These are phyloP conservation scores for Cheilosia scutellata DNA, from an alignment of 2,888 invertebrate species.

Conservation along the genomic window DNA sequence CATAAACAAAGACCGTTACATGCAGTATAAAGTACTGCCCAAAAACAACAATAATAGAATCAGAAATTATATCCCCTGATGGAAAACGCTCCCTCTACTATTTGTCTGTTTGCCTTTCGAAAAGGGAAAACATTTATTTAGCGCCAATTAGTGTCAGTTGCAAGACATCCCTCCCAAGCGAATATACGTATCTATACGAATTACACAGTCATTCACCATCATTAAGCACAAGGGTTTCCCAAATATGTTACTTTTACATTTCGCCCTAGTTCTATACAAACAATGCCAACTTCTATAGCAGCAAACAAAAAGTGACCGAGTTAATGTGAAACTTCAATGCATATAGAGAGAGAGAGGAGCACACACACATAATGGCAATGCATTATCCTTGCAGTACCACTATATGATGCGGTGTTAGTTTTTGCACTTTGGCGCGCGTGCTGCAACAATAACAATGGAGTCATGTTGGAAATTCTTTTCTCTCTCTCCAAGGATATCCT, in stretches of 20 bases:
- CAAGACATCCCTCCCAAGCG: constrained; percentile 7
- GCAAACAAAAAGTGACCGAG: constrained; percentile 71
- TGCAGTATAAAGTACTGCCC: background rate
- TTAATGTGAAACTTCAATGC: constrained; percentile 57
- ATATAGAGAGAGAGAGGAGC: constrained; percentile 1
- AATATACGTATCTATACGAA: constrained; percentile 7
- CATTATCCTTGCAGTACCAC: constrained; percentile 41
- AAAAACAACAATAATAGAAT: background rate
- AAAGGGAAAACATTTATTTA: constrained; percentile 45
- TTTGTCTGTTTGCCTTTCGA: constrained; percentile 15
- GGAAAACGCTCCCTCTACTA: constrained; percentile 1
- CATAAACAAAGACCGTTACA: too few relatives aligned
- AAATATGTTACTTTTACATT: constrained; percentile 52
- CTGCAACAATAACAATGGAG: constrained; percentile 23
- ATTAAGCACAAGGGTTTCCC: constrained; percentile 55
- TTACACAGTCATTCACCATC: constrained; percentile 38
- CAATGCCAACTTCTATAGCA: constrained; percentile 19
- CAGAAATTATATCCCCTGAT: background rate
- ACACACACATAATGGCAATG: constrained; percentile 43
- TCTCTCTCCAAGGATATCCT: constrained; percentile 50
- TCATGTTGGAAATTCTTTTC: constrained; percentile 29
- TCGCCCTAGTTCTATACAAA: constrained; percentile 43
- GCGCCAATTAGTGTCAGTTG: constrained; percentile 62
- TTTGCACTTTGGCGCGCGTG: constrained; percentile 69
- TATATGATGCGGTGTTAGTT: constrained; percentile 48